Percentiles rank a stretch among this genome's conserved stretches.
Conservation (phyloP, 2,113 vertebrate genomes). For the Scolopax mira region DNA sequence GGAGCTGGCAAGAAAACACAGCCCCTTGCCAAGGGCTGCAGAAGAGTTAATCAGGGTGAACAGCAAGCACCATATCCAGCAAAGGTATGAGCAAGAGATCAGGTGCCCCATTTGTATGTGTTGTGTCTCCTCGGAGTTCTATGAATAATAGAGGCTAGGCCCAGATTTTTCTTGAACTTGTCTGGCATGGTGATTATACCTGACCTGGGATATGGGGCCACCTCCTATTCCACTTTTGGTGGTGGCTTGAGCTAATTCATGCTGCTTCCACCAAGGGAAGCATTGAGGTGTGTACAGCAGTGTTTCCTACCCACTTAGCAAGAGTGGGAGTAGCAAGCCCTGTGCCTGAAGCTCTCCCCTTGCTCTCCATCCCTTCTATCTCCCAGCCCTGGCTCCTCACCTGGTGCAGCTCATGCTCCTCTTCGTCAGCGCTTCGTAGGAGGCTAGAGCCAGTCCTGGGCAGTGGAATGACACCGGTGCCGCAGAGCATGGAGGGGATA, state of each 20-base stretch:
- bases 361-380: background rate
- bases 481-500: rapidly evolving
- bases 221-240: background rate
- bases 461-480: rapidly evolving
- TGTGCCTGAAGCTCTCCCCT: background rate
- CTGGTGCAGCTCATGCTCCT: rapidly evolving
- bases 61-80: background rate
- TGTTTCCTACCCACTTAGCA: rapidly evolving
- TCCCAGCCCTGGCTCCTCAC: background rate
- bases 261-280: background rate
- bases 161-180: background rate
- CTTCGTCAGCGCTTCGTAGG: background rate
- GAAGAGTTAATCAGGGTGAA: background rate
- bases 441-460: background rate
- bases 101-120: background rate
- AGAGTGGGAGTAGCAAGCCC: background rate
- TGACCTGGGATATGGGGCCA: background rate
- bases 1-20: background rate
- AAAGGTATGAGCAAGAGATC: background rate
- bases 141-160: background rate
- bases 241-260: background rate
- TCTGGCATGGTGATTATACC: background rate
- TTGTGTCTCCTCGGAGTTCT: background rate
- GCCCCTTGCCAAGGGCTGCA: background rate
- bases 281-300: background rate